Conservation (phyloP, 2,888 invertebrate species). For the Stegophylla sp. region DNA sequence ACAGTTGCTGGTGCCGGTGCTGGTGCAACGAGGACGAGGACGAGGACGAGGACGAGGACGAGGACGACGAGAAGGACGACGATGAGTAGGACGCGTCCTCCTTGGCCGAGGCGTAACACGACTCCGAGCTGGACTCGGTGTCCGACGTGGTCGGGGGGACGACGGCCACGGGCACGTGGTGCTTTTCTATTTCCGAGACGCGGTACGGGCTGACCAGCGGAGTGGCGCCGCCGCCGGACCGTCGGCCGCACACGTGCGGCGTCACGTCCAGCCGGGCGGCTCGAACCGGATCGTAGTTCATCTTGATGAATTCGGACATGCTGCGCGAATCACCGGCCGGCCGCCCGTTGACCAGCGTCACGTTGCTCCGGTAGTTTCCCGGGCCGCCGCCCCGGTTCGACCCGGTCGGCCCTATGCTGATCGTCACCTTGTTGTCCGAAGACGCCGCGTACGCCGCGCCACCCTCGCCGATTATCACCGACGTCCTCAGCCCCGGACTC, state of each 20-base stretch:
- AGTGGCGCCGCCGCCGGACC: conserved; percentile 60
- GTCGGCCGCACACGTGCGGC: conserved; percentile 77
- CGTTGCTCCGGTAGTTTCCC: conserved; percentile 38
- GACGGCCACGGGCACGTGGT: conserved; percentile 2
- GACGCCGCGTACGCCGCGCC: conserved; percentile 60
- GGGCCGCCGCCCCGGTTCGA: conserved; percentile 63
- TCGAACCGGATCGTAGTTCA: conserved; percentile 73
- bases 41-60: conserved; percentile 58
- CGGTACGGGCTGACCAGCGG: conserved; percentile 62
- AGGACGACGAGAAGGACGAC: conserved; percentile 60
- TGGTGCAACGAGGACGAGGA: conserved; percentile 61
- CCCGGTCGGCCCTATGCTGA: conserved; percentile 65
- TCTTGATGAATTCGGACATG: conserved; percentile 60
- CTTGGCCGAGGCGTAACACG: conserved; percentile 51
- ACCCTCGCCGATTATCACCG: conserved; percentile 61
- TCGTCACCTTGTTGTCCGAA: conserved; percentile 66
- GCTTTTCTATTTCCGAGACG: conserved; percentile 59
- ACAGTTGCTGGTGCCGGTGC: conserved; percentile 74
- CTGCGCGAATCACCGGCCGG: conserved; percentile 62
- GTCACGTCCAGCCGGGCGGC: conserved; percentile 77
- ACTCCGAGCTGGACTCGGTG: conserved; percentile 51
- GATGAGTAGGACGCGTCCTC: conserved; percentile 48
- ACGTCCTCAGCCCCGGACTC: conserved; percentile 56
- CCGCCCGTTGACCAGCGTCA: conserved; percentile 21
- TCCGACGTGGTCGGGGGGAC: conserved; percentile 39